Percentiles rank a stretch among this genome's conserved stretches.
phyloP scores from a whole-genome alignment of 2,113 vertebrate genomes.

The Numenius arquata region DNA sequence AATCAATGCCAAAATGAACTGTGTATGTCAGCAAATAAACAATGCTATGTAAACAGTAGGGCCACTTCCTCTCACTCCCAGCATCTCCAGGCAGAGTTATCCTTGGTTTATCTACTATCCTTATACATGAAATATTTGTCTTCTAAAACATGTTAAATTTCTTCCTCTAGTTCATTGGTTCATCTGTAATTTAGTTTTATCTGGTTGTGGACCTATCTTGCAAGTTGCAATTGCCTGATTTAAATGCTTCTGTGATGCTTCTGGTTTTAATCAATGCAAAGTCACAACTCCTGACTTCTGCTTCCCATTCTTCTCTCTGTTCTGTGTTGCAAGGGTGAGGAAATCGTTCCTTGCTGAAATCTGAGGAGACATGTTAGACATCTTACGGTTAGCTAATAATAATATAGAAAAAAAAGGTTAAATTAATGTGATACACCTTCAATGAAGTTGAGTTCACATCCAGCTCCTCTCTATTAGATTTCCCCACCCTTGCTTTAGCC shows the following conservation, averaged over 20 bases:
- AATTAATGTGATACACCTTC: neutral
- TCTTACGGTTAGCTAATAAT: neutral
- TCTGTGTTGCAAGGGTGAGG: neutral
- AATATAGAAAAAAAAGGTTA: neutral
- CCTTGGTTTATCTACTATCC: neutral
- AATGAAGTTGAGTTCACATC: neutral
- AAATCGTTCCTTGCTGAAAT: neutral
- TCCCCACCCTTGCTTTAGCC: neutral
- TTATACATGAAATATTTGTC: neutral
- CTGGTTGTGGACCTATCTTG: neutral
- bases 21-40: conserved; percentile 59
- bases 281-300: neutral
- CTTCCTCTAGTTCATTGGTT: neutral
- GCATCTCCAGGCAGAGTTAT: conserved; percentile 8
- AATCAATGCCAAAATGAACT: conserved; percentile 62
- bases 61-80: conserved; percentile 22
- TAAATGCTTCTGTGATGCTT: neutral
- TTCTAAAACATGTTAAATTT: neutral
- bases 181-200: conserved; percentile 6
- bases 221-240: neutral
- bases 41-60: conserved; percentile 51
- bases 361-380: neutral
- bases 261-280: conserved; percentile 1
- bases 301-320: neutral
- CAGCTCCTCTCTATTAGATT: neutral